Evolutionary conservation across 2,888 invertebrate genomes (phyloP), one percentile per base, ranked within the genome.

Genomic region (Metacarcinus magister): DNA sequence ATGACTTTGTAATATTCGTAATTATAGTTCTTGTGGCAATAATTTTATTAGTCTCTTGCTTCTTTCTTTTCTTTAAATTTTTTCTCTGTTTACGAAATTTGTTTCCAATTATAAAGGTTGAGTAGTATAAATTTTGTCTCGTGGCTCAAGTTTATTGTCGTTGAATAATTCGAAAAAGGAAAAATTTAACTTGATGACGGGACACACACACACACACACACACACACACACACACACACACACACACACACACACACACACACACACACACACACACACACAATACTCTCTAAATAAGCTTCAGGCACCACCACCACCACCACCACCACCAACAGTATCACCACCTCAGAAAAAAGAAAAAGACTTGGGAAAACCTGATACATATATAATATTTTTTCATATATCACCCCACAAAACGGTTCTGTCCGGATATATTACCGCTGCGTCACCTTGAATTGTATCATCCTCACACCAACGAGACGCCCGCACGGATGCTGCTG

Each of bases 161-260:
- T 54, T 54, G 16, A 54, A 54, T 54, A 54, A 13, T 54, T 54
- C 54, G 54, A 54, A 54, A 54, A 7, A 54, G 16, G 10, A 10
- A 54, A 7, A 10, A 13, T 54, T 54, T 54, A 16, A n/a, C 5
- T 54, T 54, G 5, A 54, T 54, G 13, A 54, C 5, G 5, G 13
- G 54, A 54, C 67, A n/a, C 67, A 16, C 67, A 67, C 67, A 16
- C 67, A 67, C 19, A 16, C 67, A 67, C 19, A 2, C 10, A 60
- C 60, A 10, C 60, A 67, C 67, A 67, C 67, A 67, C 67, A 67
- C 67, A 67, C 67, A 67, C 67, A 67, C 67, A 67, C 67, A 67
- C 67, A 67, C 67, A 67, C 67, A 67, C 67, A 67, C 67, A 67
- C 67, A 67, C 67, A 67, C 67, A 67, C 67, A 67, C 67, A 67